phyloP scores from a whole-genome alignment of 1,140 invertebrate genomes.

The Nymphalis io region DNA sequence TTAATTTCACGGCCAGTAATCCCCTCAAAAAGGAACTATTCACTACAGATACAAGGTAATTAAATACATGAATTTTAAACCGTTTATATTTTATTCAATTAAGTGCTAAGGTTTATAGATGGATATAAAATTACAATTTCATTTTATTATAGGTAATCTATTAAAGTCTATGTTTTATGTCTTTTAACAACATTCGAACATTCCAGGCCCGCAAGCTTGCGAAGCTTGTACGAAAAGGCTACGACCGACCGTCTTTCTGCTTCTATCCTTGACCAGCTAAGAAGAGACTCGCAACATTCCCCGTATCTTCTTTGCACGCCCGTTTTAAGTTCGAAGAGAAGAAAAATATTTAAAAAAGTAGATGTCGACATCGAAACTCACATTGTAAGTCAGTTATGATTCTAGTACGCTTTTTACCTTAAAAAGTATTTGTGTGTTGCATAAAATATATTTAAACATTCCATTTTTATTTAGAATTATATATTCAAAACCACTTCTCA shows the following conservation, averaged over 20 bases:
- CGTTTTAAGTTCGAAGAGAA: constrained; percentile 86
- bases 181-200: constrained; percentile 8
- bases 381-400: constrained; percentile 84
- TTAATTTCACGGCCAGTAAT: constrained; percentile 86
- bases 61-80: not conserved
- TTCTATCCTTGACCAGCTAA: constrained; percentile 82
- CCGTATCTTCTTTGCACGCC: constrained; percentile 89
- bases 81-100: no score
- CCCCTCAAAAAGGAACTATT: constrained; percentile 85
- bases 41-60: constrained; percentile 82
- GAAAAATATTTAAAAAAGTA: constrained; percentile 84
- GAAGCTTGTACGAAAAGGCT: constrained; percentile 87
- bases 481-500: not conserved
- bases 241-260: constrained; percentile 77
- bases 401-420: no score
- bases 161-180: not conserved
- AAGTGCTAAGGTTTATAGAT: not conserved
- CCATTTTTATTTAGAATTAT: not conserved
- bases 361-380: constrained; percentile 93
- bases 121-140: not conserved
- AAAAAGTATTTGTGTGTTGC: no score
- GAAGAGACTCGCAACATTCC: constrained; percentile 72
- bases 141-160: not conserved
- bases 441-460: not conserved
- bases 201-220: constrained; percentile 84